phyloP scores from a whole-genome alignment of 2,113 vertebrate species.

The Ascaphus truei region DNA sequence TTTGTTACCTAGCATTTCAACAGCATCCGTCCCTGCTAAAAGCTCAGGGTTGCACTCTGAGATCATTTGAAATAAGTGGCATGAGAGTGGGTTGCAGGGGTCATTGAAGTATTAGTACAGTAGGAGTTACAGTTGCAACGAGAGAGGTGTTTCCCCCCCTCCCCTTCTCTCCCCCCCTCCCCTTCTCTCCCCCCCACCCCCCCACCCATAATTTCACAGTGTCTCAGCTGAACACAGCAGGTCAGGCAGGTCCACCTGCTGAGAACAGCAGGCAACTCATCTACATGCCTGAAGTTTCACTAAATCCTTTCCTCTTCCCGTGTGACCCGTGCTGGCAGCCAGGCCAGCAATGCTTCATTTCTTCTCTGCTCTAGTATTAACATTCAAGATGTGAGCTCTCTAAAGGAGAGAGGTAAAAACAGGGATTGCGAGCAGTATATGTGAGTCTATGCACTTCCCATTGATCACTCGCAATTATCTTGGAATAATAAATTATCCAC shows the following conservation, averaged over 20 bases:
- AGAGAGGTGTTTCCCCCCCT: neutral
- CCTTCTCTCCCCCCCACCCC: too few species aligned
- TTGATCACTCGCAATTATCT: neutral
- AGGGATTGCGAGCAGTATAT: neutral
- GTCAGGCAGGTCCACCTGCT: constrained; percentile 31
- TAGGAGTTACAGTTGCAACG: constrained; percentile 11
- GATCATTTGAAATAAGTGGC: too few species aligned
- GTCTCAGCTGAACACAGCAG: constrained; percentile 23
- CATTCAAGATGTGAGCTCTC: constrained; percentile 25
- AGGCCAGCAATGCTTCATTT: constrained; percentile 15
- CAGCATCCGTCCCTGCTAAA: neutral
- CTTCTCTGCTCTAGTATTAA: constrained; percentile 15
- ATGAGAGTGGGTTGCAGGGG: neutral
- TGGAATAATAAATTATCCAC: too few species aligned
- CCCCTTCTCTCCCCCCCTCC: too few species aligned
- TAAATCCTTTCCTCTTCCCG: constrained; percentile 25
- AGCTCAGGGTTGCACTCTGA: neutral
- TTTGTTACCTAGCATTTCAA: neutral
- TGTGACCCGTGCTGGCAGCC: constrained; percentile 12
- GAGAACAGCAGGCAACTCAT: constrained; percentile 31
- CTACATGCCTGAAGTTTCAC: constrained; percentile 26
- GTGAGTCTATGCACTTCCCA: neutral
- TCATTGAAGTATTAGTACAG: constrained; percentile 20
- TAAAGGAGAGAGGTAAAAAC: neutral
- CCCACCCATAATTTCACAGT: constrained; percentile 28